Base-by-base conservation (phyloP, 2,113 vertebrate species). In the Antidorcas marsupialis region DNA sequence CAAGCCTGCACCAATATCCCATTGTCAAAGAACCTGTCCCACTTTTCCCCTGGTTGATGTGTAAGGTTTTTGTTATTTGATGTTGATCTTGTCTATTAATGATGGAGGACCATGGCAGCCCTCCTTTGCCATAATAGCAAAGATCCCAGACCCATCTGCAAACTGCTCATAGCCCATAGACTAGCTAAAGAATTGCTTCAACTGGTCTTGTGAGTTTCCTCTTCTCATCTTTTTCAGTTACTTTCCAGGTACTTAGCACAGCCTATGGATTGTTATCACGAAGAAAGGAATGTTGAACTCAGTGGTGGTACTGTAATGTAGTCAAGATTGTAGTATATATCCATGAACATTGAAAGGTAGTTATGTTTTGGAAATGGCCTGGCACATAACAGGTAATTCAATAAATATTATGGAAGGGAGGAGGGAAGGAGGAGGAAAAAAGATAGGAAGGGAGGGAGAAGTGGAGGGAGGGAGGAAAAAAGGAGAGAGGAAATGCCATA, bases 221-320 rank as follows among this genome's bases (percentile, higher is more conserved):
- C 21, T 30, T 67, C 71, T 76, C 71, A 43, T 43, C 36, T 27
- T 13, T 76, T 43, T 43, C 71, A 43, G 71, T 76, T 76, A 27
- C 36, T 55, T 83, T 21, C 47, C 60, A 76, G 19, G 5, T 93
- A 1, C 25, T 90, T 50, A 39, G 4, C 8, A 13, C 6, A 25
- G 0, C 2, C 39, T 27, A 1, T 43, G 47, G 13, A 5, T 39
- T 17, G 21, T 82, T 74, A 50, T 0, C 13, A 5, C 21, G 25
- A 25, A 0, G 25, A 4, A 60, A 82, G 15, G 39, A 5, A 30
- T 28, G 25, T 23, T 53, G 9, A 28, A 94, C 12, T 57, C 39
- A 36, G 19, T 1, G 28, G 21, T 13, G 7, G 67, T 62, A 53
- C 36, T 71, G 59, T 81, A 82, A 36, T 33, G 2, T 36, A 19